Conservation (phyloP, 2,113 vertebrate genomes). For the Oenanthe oenanthe region DNA sequence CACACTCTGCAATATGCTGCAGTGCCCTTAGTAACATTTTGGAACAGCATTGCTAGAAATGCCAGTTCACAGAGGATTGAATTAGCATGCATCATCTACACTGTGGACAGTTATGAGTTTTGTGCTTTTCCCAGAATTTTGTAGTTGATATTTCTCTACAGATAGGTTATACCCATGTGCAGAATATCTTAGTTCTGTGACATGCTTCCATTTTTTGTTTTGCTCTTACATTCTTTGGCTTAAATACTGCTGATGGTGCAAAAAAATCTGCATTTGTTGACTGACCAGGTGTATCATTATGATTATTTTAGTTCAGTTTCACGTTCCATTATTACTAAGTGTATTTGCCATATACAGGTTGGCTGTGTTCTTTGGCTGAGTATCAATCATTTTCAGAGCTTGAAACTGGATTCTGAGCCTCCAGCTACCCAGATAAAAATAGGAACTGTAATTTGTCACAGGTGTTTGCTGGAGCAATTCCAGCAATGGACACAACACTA, state of each 20-base stretch:
- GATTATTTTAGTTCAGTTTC: slow-evolving; percentile 20
- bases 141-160: background rate
- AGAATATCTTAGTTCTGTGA: background rate
- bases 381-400: background rate
- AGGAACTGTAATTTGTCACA: slow-evolving; percentile 33
- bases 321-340: background rate
- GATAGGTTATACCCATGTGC: background rate
- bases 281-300: background rate
- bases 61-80: slow-evolving; percentile 27
- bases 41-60: slow-evolving; percentile 32
- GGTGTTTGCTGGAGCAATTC: slow-evolving; percentile 29
- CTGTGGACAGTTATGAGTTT: background rate
- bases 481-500: background rate
- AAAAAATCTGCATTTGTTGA: background rate
- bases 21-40: slow-evolving; percentile 65
- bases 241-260: background rate
- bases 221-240: background rate
- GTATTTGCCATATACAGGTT: background rate
- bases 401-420: slow-evolving; percentile 36
- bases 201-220: background rate
- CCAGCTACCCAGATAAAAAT: slow-evolving; percentile 10
- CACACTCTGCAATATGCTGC: slow-evolving; percentile 62
- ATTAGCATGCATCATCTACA: slow-evolving; percentile 40
- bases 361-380: background rate
- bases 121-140: background rate